phyloP scores from a whole-genome alignment of 1,140 invertebrate genomes.

The Drosophila tropicalis region DNA sequence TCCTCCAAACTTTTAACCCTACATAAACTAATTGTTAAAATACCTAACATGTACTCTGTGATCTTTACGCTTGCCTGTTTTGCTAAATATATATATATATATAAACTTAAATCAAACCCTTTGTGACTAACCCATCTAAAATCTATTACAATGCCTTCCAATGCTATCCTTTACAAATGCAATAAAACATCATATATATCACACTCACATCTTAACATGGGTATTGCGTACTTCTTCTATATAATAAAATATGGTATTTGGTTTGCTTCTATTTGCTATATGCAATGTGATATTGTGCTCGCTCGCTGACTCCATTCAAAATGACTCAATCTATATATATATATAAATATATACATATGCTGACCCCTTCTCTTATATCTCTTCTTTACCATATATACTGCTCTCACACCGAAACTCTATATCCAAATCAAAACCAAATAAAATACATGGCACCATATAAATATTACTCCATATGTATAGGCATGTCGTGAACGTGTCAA shows the following conservation, averaged over 20 bases:
- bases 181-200: conserved; percentile 19
- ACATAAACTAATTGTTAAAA: conserved; percentile 49
- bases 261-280: conserved; percentile 61
- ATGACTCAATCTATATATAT: conserved; percentile 43
- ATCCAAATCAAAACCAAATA: conserved; percentile 44
- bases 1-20: conserved; percentile 53
- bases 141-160: conserved; percentile 35
- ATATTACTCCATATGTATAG: conserved; percentile 84
- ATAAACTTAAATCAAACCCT: conserved; percentile 23
- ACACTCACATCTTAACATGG: conserved; percentile 57
- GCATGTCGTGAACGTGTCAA: conserved; percentile 92
- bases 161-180: conserved; percentile 26
- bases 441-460: conserved; percentile 54
- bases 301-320: conserved; percentile 48
- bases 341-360: conserved; percentile 37
- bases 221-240: conserved; percentile 74
- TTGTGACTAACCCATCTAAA: conserved; percentile 45
- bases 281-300: conserved; percentile 59
- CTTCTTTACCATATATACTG: conserved; percentile 56
- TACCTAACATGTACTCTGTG: conserved; percentile 52
- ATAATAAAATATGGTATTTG: conserved; percentile 64
- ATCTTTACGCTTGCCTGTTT: conserved; percentile 75
- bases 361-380: conserved; percentile 53
- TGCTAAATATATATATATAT: conserved; percentile 56
- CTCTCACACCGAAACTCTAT: conserved; percentile 59